These are phyloP conservation scores for Meloidogyne exigua DNA, from an alignment of 1,140 invertebrate species.

Conservation along the genomic window DNA sequence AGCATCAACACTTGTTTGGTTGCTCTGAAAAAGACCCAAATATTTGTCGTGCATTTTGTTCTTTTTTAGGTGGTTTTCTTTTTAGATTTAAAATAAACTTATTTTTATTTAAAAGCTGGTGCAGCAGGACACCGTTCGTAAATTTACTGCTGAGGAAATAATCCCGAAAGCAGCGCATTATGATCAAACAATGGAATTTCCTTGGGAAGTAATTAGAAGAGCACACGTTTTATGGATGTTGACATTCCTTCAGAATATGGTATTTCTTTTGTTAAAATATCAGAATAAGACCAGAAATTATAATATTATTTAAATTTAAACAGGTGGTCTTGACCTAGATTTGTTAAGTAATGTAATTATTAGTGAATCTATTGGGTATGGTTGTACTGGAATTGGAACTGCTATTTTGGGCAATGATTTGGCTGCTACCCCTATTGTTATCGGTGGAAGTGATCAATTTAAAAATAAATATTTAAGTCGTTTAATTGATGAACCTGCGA, in stretches of 20 bases:
- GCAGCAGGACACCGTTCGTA: slow-evolving; percentile 81
- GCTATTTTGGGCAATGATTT: slow-evolving; percentile 75
- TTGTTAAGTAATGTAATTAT: slow-evolving; percentile 80
- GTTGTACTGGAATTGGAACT: slow-evolving; percentile 87
- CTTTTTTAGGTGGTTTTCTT: slow-evolving; percentile 60
- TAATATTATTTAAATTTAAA: background rate
- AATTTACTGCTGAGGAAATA: slow-evolving; percentile 88
- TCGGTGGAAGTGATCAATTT: slow-evolving; percentile 81
- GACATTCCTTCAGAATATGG: slow-evolving; percentile 75
- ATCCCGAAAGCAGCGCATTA: slow-evolving; percentile 83
- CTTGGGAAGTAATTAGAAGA: slow-evolving; percentile 90
- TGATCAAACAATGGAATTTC: slow-evolving; percentile 86
- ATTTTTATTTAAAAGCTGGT: no score
- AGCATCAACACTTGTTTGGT: background rate
- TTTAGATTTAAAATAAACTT: no score
- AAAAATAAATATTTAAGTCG: slow-evolving; percentile 89
- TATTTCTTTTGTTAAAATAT: background rate
- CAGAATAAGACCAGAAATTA: slow-evolving; percentile 4
- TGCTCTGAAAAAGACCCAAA: slow-evolving; percentile 79
- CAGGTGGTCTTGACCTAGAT: slow-evolving; percentile 57
- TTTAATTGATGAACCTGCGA: slow-evolving; percentile 79
- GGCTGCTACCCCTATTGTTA: slow-evolving; percentile 82
- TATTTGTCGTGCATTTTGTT: slow-evolving; percentile 58
- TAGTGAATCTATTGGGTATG: slow-evolving; percentile 86
- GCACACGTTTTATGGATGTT: slow-evolving; percentile 82